A percentile compares a stretch with the other conserved stretches of the same genome.
phyloP scores from a whole-genome alignment of 2,888 invertebrate genomes.

The Xestia c-nigrum region DNA sequence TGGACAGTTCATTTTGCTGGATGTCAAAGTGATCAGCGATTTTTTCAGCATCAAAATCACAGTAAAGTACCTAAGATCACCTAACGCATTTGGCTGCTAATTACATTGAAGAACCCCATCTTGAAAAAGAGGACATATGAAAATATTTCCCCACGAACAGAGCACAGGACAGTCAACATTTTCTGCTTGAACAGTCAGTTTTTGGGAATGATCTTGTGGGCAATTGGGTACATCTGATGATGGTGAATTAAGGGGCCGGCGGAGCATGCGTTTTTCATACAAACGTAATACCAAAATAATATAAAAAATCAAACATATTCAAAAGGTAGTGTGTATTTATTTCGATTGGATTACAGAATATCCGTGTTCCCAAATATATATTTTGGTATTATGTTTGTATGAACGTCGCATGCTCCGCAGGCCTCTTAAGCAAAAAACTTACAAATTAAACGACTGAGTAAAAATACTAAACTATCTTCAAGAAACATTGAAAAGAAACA shows the following conservation, averaged over 20 bases:
- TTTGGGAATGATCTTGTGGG: neutral
- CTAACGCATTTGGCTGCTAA: neutral
- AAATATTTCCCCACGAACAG: neutral
- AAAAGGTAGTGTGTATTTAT: no score
- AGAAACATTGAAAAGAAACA: neutral
- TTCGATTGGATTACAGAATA: no score
- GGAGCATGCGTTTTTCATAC: no score
- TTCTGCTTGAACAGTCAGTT: neutral
- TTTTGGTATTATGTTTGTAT: no score
- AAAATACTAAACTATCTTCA: neutral
- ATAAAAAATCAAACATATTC: no score
- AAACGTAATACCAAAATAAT: no score
- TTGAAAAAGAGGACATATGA: neutral
- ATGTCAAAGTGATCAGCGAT: neutral
- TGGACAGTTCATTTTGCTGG: neutral
- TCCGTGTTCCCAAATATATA: no score
- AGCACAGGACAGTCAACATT: neutral
- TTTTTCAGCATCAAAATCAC: neutral
- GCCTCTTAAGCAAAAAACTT: neutral
- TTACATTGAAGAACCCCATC: neutral
- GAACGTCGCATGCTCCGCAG: no score
- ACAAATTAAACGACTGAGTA: neutral
- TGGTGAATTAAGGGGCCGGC: neutral
- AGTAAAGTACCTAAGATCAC: neutral
- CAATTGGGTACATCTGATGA: neutral